phyloP scores from a whole-genome alignment of 2,113 vertebrate genomes.

The Pagrus major region DNA sequence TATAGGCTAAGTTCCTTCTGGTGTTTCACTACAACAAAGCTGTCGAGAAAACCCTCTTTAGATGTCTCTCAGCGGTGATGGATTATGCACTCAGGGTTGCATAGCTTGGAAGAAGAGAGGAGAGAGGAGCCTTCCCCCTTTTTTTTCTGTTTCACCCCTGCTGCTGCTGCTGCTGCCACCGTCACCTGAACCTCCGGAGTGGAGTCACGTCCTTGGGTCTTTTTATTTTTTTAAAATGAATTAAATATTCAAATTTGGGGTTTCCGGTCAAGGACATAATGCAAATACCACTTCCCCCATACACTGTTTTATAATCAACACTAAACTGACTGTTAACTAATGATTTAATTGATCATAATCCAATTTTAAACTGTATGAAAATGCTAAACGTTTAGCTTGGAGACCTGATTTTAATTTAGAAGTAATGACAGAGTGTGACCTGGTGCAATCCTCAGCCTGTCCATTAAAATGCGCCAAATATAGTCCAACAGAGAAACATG shows the following conservation, averaged over 20 bases:
- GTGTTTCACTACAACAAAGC: conserved; percentile 77
- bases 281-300: too few species aligned
- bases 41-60: conserved; percentile 76
- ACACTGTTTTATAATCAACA: background rate
- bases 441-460: too few species aligned
- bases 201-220: conserved; percentile 21
- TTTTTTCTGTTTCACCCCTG: conserved; percentile 61
- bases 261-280: background rate
- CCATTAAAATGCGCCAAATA: too few species aligned
- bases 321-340: background rate
- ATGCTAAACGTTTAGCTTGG: background rate
- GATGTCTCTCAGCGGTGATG: conserved; percentile 77
- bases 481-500: background rate
- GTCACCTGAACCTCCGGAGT: conserved; percentile 55
- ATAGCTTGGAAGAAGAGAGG: conserved; percentile 63
- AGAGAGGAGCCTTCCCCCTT: conserved; percentile 68
- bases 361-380: background rate
- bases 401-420: conserved; percentile 13
- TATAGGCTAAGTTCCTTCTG: conserved; percentile 73
- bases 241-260: conserved; percentile 3
- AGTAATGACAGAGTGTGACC: too few species aligned
- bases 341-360: conserved; percentile 6
- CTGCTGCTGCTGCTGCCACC: conserved; percentile 46
- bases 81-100: conserved; percentile 78
- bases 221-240: background rate